Conservation (phyloP, 1,140 invertebrate genomes). For the Aphidius ervi region DNA sequence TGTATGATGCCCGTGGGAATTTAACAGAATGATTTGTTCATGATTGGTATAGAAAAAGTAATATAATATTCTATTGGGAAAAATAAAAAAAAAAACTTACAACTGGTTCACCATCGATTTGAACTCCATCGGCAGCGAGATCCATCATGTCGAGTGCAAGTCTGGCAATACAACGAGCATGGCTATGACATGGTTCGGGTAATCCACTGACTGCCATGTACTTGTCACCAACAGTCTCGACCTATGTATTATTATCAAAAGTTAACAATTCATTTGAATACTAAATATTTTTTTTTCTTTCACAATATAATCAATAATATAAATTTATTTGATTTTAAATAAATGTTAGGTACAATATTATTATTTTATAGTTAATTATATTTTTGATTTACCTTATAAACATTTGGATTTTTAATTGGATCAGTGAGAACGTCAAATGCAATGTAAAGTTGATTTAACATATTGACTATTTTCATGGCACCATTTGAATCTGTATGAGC, state of each 20-base stretch:
- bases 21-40: too few species aligned
- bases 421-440: conserved; percentile 89
- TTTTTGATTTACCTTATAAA: conserved; percentile 77
- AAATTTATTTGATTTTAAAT: conserved; percentile 5
- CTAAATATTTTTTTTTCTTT: not conserved
- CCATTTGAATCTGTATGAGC: conserved; percentile 79
- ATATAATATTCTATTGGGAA: not conserved
- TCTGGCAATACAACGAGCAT: conserved; percentile 89
- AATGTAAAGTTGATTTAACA: conserved; percentile 88
- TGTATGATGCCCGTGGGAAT: too few species aligned
- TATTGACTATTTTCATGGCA: conserved; percentile 89
- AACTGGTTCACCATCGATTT: conserved; percentile 79
- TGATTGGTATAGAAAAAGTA: conserved; percentile 2
- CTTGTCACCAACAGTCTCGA: conserved; percentile 99
- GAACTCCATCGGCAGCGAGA: conserved; percentile 73
- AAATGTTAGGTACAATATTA: conserved; percentile 14
- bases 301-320: not conserved
- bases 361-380: not conserved
- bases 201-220: conserved; percentile 98
- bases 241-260: conserved; percentile 57
- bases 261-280: too few species aligned
- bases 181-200: conserved; percentile 85
- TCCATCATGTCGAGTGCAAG: conserved; percentile 96
- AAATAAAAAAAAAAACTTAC: conserved; percentile 49
- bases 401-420: conserved; percentile 84